A percentile compares a stretch with the other conserved stretches of the same genome.
Evolutionary conservation across 2,888 invertebrate genomes (phyloP).

Genomic region (Morpho deidamia): DNA sequence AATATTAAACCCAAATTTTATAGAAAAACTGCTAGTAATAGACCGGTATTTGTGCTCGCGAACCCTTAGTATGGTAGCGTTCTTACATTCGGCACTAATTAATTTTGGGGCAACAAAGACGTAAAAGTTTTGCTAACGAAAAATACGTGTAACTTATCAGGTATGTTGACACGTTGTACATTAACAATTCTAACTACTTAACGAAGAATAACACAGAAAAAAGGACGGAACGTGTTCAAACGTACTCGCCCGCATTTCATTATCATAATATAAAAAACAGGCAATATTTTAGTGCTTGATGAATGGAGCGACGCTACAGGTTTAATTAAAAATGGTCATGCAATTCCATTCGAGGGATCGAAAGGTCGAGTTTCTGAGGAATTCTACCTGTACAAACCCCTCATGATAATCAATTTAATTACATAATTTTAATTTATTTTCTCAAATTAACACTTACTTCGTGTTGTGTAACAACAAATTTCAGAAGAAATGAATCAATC

Average conservation of each 20-base stretch:
- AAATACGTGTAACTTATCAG: conserved; percentile 13
- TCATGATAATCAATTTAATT: conserved; percentile 7
- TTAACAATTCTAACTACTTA: conserved; percentile 3
- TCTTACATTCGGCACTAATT: background rate
- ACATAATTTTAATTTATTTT: background rate
- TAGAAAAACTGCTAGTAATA: too few species aligned
- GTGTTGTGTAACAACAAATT: too few species aligned
- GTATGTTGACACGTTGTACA: conserved; percentile 20
- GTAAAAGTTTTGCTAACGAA: background rate
- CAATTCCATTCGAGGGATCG: conserved; percentile 26
- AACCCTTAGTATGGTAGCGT: too few species aligned
- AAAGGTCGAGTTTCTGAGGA: conserved; percentile 18
- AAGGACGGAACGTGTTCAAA: conserved; percentile 9
- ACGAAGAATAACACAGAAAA: conserved; percentile 19
- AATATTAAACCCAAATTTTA: too few species aligned
- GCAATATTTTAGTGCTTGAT: conserved; percentile 27
- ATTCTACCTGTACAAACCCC: conserved; percentile 10
- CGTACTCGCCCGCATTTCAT: conserved; percentile 20
- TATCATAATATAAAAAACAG: conserved; percentile 28
- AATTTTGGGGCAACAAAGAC: background rate
- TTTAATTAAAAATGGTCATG: conserved; percentile 43
- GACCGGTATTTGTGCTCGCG: too few species aligned
- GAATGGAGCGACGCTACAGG: conserved; percentile 27
- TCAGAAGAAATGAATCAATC: too few species aligned
- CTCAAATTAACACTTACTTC: too few species aligned